These are phyloP conservation scores for Anoncus sp. DNA, from an alignment of 2,888 invertebrate genomes.

Conservation along the genomic window DNA sequence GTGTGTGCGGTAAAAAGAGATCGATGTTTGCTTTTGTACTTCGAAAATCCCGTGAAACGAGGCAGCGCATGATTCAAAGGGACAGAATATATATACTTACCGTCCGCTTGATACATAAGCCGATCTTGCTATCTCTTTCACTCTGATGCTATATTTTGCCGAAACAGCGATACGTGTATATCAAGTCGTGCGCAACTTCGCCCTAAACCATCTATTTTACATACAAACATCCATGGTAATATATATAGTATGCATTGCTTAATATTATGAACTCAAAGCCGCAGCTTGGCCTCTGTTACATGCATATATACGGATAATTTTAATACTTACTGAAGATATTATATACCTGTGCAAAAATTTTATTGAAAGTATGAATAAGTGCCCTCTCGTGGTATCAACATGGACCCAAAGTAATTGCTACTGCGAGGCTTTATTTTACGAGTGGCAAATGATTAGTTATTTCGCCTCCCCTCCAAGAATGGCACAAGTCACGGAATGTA, in stretches of 20 bases:
- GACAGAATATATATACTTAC: conserved; percentile 72
- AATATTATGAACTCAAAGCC: conserved; percentile 37
- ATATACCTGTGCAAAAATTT: conserved; percentile 2
- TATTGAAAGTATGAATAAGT: conserved; percentile 6
- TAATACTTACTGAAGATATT: conserved; percentile 6
- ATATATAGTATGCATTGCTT: conserved; percentile 37
- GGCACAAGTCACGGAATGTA: background rate
- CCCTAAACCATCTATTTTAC: conserved; percentile 50
- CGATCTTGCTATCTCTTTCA: conserved; percentile 56
- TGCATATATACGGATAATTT: conserved; percentile 10
- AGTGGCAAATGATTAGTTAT: conserved; percentile 6
- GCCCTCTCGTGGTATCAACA: background rate
- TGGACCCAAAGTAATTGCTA: background rate
- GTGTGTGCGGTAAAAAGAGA: conserved; percentile 22
- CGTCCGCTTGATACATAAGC: conserved; percentile 70
- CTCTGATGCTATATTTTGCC: conserved; percentile 48
- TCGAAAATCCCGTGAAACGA: conserved; percentile 75
- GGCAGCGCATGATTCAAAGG: conserved; percentile 75
- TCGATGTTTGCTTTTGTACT: conserved; percentile 75
- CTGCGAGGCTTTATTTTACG: conserved; percentile 1
- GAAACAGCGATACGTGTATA: conserved; percentile 29
- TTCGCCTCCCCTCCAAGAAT: background rate
- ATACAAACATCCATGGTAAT: conserved; percentile 52
- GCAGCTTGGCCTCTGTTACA: background rate
- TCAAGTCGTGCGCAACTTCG: conserved; percentile 44